Base-by-base conservation (phyloP, 2,797 vertebrate species). In the Pterois miles region DNA sequence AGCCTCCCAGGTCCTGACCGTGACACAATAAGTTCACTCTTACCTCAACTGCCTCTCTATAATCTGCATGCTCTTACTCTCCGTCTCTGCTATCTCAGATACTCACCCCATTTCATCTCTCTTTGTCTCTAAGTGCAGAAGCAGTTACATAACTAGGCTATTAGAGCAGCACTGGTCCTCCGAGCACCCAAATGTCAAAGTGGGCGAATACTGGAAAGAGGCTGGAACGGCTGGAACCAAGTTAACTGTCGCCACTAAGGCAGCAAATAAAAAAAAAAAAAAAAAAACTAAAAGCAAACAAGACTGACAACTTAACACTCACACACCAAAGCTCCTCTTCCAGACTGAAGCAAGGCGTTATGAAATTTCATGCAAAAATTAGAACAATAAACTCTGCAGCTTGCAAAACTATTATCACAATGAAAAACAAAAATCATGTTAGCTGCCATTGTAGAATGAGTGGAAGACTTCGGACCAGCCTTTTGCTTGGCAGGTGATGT, bases 71-170 rank as follows among this genome's bases (percentile, higher is more conserved):
- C 65, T 65, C 67, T 63, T 57, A 22, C 77, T 59, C 40, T 54
- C 48, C 31, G 52, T 65, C 34, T 67, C 63, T 53, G 22, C 74
- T 57, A 77, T 77, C 74, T 77, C 65, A 59, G 73, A 79, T 62
- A 65, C 79, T 75, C 82, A 74, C 54, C 72, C 81, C 40, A 56
- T 86, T 81, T 85, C 71, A 83, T 77, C 71, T 83, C 74, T 36
- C 57, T 65, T 85, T 76, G 74, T 89, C 74, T 86, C 74, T 72
- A 78, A 91, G 82, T 74, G 80, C 82, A 79, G 78, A 74, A 65
- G 70, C 72, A 31, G 74, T 92, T 92, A 88, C 59, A 75, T 89
- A 94, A 92, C 87, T 31, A 58, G 76, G 72, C 88, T 82, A 88
- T 86, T 85, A 86, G 75, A 92, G 90, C 73, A 59, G 67, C 68